Evolutionary conservation across 2,113 vertebrate genomes (phyloP).

Genomic region (Amazona vittata): DNA sequence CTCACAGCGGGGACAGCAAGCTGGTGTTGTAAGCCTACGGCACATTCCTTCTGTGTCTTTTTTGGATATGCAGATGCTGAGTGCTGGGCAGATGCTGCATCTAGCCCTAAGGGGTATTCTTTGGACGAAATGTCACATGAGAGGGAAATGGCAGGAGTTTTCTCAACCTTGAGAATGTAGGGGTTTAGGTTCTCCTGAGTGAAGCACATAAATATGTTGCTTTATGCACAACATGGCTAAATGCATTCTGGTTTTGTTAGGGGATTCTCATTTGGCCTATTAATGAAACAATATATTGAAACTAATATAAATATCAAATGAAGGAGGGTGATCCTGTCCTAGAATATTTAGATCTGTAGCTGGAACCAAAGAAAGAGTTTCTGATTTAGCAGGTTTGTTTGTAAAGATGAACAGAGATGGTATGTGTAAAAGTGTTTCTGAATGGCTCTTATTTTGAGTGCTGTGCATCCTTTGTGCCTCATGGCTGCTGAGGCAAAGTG

Average conservation of each 20-base stretch:
- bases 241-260: background rate
- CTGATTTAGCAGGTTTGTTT: background rate
- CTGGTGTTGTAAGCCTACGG: background rate
- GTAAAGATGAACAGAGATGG: background rate
- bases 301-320: background rate
- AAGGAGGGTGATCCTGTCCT: background rate
- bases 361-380: background rate
- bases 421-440: background rate
- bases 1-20: background rate
- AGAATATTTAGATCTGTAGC: background rate
- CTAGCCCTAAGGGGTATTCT: background rate
- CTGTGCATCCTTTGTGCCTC: background rate
- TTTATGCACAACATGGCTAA: background rate
- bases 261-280: background rate
- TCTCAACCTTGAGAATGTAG: background rate
- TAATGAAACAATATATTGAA: background rate
- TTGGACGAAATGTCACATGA: fast-evolving
- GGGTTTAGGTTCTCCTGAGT: background rate
- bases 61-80: background rate
- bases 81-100: background rate
- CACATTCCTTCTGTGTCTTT: background rate
- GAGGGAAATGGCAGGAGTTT: background rate
- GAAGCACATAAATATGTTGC: background rate
- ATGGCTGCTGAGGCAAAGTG: background rate
- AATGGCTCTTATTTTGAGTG: background rate